These are phyloP conservation scores for Tupiocoris notatus DNA, from an alignment of 2,888 invertebrate species.

Conservation along the genomic window DNA sequence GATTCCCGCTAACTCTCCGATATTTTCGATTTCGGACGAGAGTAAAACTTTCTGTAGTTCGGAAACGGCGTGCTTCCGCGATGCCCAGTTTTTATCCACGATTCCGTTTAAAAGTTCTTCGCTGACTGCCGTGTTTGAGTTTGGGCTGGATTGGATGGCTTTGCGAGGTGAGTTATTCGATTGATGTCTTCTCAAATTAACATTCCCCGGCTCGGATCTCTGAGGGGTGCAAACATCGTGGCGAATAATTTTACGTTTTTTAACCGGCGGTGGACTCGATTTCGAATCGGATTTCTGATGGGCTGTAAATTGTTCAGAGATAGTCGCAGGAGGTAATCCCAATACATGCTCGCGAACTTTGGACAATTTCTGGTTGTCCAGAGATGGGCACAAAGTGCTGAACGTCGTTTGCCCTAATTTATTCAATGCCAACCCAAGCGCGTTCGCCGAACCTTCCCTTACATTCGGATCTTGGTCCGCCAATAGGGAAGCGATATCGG, in stretches of 20 bases:
- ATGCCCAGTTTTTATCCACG: neutral
- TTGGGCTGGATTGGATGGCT: no score
- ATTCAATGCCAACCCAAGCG: neutral
- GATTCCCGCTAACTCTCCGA: neutral
- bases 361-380: constrained; percentile 4
- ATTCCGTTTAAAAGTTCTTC: neutral
- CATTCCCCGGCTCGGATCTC: no score
- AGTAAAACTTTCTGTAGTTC: neutral
- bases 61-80: constrained; percentile 1
- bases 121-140: no score
- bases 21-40: neutral
- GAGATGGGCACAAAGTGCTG: neutral
- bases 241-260: no score
- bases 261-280: no score
- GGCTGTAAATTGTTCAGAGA: no score
- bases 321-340: no score
- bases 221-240: no score
- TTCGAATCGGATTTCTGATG: no score
- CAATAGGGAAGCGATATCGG: neutral
- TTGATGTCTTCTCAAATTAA: no score
- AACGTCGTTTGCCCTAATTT: neutral
- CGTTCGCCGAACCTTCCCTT: neutral
- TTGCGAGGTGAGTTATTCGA: no score
- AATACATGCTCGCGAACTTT: constrained; percentile 12
- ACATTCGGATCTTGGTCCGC: constrained; percentile 16